Conservation (phyloP, 2,113 vertebrate genomes). For the Pelecanoides urinatrix region DNA sequence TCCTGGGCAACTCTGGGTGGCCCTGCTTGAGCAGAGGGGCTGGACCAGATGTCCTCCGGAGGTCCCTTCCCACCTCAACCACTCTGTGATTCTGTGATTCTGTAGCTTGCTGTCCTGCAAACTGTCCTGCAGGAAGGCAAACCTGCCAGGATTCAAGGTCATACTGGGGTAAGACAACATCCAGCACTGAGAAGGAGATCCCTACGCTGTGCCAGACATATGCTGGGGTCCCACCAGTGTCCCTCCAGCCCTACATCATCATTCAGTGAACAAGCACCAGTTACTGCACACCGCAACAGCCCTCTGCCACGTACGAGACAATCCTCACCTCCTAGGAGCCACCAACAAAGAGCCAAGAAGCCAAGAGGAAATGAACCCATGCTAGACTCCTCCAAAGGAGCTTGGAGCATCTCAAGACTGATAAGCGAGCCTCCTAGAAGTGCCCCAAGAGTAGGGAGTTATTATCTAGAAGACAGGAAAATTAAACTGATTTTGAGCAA, state of each 20-base stretch:
- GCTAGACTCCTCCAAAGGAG: not conserved
- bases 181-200: not conserved
- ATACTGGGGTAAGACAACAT: not conserved
- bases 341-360: not conserved
- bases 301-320: not conserved
- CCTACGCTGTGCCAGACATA: fast-evolving
- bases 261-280: not conserved
- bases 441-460: not conserved
- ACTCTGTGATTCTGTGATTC: not conserved
- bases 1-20: not conserved
- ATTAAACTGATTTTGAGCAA: not conserved
- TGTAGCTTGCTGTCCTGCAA: not conserved
- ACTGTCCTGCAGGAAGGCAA: not conserved
- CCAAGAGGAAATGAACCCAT: not conserved
- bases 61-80: not conserved
- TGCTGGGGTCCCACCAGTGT: not conserved
- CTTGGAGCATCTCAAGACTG: not conserved
- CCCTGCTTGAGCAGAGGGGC: not conserved
- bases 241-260: not conserved
- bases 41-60: not conserved
- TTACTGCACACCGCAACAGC: not conserved
- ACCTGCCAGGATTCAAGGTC: not conserved
- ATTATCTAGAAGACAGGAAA: not conserved
- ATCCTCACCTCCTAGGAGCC: not conserved
- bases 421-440: not conserved